Conservation (phyloP, 64 coral and sea anemone genomes). For the Porites lutea region DNA sequence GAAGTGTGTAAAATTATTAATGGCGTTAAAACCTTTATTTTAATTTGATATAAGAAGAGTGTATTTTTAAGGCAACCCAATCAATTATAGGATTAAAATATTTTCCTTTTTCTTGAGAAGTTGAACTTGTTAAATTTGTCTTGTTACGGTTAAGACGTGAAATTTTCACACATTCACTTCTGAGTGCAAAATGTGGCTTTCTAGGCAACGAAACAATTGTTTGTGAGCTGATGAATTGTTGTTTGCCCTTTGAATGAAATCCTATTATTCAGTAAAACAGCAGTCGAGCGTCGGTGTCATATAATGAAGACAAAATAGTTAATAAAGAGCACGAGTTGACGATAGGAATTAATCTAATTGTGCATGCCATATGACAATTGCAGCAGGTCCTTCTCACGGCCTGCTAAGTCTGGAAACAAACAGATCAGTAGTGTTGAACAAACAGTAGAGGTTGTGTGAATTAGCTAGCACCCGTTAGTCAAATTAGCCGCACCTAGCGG, state of each 20-base stretch:
- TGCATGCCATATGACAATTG: background rate
- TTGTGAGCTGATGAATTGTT: constrained; percentile 14
- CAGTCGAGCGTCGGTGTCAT: background rate
- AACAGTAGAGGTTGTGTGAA: background rate
- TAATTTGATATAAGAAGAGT: too few relatives aligned
- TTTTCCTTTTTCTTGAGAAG: too few relatives aligned
- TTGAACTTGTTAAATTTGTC: too few relatives aligned
- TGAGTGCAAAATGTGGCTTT: constrained; percentile 49
- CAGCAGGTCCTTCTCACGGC: background rate
- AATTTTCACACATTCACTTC: background rate
- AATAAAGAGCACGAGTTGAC: constrained; percentile 39
- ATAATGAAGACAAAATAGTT: constrained; percentile 38
- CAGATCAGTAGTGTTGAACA: background rate
- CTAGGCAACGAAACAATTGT: constrained; percentile 49
- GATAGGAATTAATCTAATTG: background rate
- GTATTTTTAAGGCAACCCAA: too few relatives aligned
- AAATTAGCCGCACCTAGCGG: background rate
- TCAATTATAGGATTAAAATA: too few relatives aligned
- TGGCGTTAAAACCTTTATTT: too few relatives aligned
- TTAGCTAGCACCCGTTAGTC: too few relatives aligned
- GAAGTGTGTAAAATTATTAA: too few relatives aligned
- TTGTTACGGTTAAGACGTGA: background rate
- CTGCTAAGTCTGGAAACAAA: background rate
- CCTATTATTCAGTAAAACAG: constrained; percentile 1
- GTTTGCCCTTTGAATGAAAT: constrained; percentile 42